Evolutionary conservation across 2,888 invertebrate species (phyloP).

Genomic region (Poecilus cupreus): DNA sequence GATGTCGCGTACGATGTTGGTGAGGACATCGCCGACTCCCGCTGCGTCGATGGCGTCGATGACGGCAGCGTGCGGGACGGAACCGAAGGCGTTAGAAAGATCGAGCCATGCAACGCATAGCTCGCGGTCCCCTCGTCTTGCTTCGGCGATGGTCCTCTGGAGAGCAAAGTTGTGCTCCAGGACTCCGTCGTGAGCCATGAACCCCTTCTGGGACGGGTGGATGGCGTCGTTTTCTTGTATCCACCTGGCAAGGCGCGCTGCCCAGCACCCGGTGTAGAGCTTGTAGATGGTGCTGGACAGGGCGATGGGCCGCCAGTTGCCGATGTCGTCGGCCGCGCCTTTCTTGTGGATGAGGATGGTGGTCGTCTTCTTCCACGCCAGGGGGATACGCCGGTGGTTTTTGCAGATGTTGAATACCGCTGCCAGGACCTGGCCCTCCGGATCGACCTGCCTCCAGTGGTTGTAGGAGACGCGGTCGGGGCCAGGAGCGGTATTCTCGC

Average conservation of each 20-base stretch:
- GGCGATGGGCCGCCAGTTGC: constrained; percentile 28
- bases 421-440: background rate
- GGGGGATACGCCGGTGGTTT: background rate
- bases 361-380: background rate
- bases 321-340: background rate
- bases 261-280: constrained; percentile 12
- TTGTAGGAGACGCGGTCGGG: background rate
- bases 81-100: too few species aligned
- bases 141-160: too few species aligned
- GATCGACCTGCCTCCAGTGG: constrained; percentile 17
- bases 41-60: too few species aligned
- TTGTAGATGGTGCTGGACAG: constrained; percentile 25
- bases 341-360: constrained; percentile 5
- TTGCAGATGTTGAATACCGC: constrained; percentile 29
- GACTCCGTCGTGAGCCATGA: too few species aligned
- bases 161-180: too few species aligned
- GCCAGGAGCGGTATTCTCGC: constrained; percentile 27
- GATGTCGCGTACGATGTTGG: background rate
- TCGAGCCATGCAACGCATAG: too few species aligned
- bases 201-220: background rate
- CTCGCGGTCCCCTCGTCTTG: too few species aligned
- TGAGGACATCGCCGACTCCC: background rate
- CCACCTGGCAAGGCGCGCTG: too few species aligned
- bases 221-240: background rate
- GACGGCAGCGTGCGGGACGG: too few species aligned